Evolutionary conservation across 2,797 vertebrate species (phyloP), one percentile per base, ranked within the genome.

Genomic region (Lepilemur septentrionalis): DNA sequence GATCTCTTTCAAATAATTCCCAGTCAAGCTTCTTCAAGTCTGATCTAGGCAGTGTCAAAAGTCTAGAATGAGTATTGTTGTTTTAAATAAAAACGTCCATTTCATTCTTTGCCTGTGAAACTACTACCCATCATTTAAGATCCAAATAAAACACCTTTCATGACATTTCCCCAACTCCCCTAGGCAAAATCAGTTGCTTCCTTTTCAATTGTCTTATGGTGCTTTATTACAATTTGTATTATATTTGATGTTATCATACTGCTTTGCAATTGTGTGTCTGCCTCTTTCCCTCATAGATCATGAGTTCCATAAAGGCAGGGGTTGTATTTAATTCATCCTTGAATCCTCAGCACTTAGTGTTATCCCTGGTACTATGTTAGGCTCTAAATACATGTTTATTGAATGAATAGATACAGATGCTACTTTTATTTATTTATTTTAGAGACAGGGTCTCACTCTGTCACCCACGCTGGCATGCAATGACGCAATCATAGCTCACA

Each of bases 71-170:
- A 73, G 6, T 10, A 48, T 79, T 90, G n/a, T 48, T 94, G 8
- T 87, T 95, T 95, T 90, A 89, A 91, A 61, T 90, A 91, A 94
- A 82, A 67, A 92, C 32, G 10, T 70, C 32, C 30, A n/a, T 70
- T 93, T 25, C 3, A 23, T 57, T 73, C 63, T 83, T 67, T 59
- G 46, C 61, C 10, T 88, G 5, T 63, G 28, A 32, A 93, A 76
- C 55, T 65, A 41, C 25, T 78, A 35, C n/a, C 83, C 41, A 78
- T 88, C 3, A 48, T 91, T 91, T n/a, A 87, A 93, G 32, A 94
- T 95, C 52, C 55, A 67, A 35, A 86, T 93, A n/a, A 91, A 91
- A 76, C 43, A 57, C 67, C 57, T 93, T 88, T 48, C 22, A 30
- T 72, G 55, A 67, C 89, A 90, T 95, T 85, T 72, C 50, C n/a